Percentiles rank a stretch among this genome's conserved stretches.
Evolutionary conservation across 2,113 vertebrate genomes (phyloP).

Genomic region (Daubentonia madagascariensis): DNA sequence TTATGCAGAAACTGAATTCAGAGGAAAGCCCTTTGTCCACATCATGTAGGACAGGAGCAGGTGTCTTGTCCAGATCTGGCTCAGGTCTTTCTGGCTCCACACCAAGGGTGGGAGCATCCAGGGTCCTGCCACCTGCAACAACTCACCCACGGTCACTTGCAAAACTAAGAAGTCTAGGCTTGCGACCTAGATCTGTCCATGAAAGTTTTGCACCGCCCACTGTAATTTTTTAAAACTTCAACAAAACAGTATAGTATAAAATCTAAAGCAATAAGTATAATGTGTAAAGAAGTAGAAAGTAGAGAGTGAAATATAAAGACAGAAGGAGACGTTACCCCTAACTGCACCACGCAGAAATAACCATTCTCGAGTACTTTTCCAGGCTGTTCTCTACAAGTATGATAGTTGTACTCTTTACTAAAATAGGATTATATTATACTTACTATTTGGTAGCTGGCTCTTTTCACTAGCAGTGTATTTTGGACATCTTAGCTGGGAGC

Average conservation of each 20-base stretch:
- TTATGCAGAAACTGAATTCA: not conserved
- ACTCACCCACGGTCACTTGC: not conserved
- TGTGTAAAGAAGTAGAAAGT: not conserved
- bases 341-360: not conserved
- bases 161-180: not conserved
- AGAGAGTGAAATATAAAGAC: not conserved
- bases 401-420: not conserved
- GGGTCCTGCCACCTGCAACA: not conserved
- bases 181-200: not conserved
- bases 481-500: not conserved
- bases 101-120: not conserved
- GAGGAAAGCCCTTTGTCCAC: not conserved
- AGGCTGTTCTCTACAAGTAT: not conserved
- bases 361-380: not conserved
- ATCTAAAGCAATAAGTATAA: not conserved
- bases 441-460: not conserved
- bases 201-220: not conserved
- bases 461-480: not conserved
- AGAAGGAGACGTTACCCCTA: not conserved
- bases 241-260: not conserved
- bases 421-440: not conserved
- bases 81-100: not conserved
- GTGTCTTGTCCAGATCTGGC: not conserved
- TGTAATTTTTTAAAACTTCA: not conserved
- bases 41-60: not conserved